Percentiles rank a stretch among this genome's conserved stretches.
Conservation (phyloP, 2,113 vertebrate species). For the Melanotaenia duboulayi region DNA sequence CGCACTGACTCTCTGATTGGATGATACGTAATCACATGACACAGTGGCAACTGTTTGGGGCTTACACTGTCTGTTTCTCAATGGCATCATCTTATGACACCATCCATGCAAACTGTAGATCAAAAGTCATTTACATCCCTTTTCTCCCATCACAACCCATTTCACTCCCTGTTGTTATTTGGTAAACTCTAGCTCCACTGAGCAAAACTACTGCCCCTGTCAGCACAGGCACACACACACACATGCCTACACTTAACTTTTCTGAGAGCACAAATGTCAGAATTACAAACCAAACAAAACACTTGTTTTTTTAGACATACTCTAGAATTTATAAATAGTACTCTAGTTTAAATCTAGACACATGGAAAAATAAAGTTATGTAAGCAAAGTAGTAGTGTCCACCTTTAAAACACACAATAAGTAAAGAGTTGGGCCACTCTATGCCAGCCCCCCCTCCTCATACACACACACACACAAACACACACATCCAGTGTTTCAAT, state of each 20-base stretch:
- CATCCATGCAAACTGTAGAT: slow-evolving; percentile 28
- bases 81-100: slow-evolving; percentile 8
- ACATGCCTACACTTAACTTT: slow-evolving; percentile 15
- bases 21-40: slow-evolving; percentile 60
- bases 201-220: background rate
- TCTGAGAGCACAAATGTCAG: slow-evolving; percentile 16
- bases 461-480: background rate
- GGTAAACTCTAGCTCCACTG: slow-evolving; percentile 15
- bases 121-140: slow-evolving; percentile 28
- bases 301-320: background rate
- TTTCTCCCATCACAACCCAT: background rate
- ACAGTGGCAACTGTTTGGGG: slow-evolving; percentile 40
- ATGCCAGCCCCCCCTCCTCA: slow-evolving; percentile 47
- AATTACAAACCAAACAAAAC: slow-evolving; percentile 16
- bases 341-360: slow-evolving; percentile 31
- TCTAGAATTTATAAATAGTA: slow-evolving; percentile 7
- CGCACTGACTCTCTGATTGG: slow-evolving; percentile 60
- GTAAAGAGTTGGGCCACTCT: slow-evolving; percentile 67
- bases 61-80: slow-evolving; percentile 26
- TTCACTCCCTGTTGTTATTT: slow-evolving; percentile 29
- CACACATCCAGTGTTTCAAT: slow-evolving; percentile 67
- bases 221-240: slow-evolving; percentile 23
- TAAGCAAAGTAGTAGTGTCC: slow-evolving; percentile 39
- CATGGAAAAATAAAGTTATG: slow-evolving; percentile 48
- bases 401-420: slow-evolving; percentile 31